Conservation (phyloP, 2,797 vertebrate genomes). For the Anableps anableps region DNA sequence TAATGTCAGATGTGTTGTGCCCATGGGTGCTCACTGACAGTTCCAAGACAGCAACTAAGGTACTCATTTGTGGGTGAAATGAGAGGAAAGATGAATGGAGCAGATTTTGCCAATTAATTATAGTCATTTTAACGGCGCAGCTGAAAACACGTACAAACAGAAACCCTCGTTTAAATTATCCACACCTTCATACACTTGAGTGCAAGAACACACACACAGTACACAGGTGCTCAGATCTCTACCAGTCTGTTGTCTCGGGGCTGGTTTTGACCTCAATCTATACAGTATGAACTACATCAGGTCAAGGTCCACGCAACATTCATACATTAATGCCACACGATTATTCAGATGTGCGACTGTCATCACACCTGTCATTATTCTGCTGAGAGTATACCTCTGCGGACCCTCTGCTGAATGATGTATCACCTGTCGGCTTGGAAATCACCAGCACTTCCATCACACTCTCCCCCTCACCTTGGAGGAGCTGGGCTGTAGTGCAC, state of each 20-base stretch:
- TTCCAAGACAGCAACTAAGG: slow-evolving; percentile 30
- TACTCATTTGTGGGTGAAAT: slow-evolving; percentile 43
- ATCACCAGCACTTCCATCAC: slow-evolving; percentile 70
- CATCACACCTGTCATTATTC: slow-evolving; percentile 77
- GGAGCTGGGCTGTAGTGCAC: slow-evolving; percentile 61
- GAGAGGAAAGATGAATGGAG: slow-evolving; percentile 52
- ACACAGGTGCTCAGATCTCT: slow-evolving; percentile 19
- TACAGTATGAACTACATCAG: slow-evolving; percentile 56
- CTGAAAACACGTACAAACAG: slow-evolving; percentile 53
- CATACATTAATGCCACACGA: slow-evolving; percentile 70
- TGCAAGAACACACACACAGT: neutral
- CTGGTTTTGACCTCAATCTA: slow-evolving; percentile 49
- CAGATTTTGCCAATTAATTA: slow-evolving; percentile 58
- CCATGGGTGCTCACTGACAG: slow-evolving; percentile 26
- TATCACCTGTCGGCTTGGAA: slow-evolving; percentile 80
- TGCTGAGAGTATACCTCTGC: slow-evolving; percentile 70
- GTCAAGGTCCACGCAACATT: slow-evolving; percentile 71
- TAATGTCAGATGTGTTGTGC: slow-evolving; percentile 36
- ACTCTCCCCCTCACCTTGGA: slow-evolving; percentile 67
- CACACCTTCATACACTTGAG: neutral
- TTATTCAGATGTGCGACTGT: slow-evolving; percentile 78
- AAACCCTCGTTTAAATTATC: slow-evolving; percentile 43
- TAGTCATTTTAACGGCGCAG: slow-evolving; percentile 44
- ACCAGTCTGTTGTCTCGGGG: slow-evolving; percentile 18
- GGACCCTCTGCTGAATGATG: slow-evolving; percentile 78